Percentiles rank a stretch among this genome's conserved stretches.
These are phyloP conservation scores for Strigops habroptila DNA, from an alignment of 2,113 vertebrate species.

Conservation along the genomic window DNA sequence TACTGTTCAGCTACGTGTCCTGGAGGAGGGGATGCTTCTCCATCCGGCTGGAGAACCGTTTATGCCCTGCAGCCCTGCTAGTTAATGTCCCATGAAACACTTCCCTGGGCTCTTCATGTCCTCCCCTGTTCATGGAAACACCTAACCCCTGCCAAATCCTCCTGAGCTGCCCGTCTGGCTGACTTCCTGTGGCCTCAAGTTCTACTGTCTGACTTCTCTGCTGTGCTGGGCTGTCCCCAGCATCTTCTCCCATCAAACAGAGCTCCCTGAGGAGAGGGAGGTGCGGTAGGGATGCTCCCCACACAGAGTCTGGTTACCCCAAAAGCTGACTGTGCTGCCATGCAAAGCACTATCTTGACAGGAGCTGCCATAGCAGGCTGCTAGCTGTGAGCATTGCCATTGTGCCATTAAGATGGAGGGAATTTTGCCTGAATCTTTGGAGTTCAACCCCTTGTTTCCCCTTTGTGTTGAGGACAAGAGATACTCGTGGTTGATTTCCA, in stretches of 20 bases:
- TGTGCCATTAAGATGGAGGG: background rate
- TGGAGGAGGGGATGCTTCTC: conserved; percentile 15
- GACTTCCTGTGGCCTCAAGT: conserved; percentile 56
- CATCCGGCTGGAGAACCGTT: conserved; percentile 38
- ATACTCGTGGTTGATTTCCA: background rate
- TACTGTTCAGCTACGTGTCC: background rate
- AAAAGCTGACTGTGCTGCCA: background rate
- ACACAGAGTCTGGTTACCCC: background rate
- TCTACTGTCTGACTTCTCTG: conserved; percentile 51
- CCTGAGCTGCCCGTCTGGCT: conserved; percentile 51
- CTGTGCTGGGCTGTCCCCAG: background rate
- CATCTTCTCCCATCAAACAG: background rate
- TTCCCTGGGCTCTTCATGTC: conserved; percentile 36
- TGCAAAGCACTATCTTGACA: background rate
- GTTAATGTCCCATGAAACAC: conserved; percentile 59
- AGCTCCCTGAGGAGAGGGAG: background rate
- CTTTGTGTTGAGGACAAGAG: background rate
- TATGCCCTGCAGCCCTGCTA: conserved; percentile 38
- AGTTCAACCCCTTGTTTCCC: background rate
- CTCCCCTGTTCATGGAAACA: conserved; percentile 36
- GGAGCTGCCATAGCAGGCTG: background rate
- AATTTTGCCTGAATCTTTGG: background rate
- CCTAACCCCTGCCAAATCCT: conserved; percentile 53
- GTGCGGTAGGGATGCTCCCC: background rate
- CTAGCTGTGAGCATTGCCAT: background rate